Base-by-base conservation (phyloP, 2,113 vertebrate species). In the Macaca mulatta region DNA sequence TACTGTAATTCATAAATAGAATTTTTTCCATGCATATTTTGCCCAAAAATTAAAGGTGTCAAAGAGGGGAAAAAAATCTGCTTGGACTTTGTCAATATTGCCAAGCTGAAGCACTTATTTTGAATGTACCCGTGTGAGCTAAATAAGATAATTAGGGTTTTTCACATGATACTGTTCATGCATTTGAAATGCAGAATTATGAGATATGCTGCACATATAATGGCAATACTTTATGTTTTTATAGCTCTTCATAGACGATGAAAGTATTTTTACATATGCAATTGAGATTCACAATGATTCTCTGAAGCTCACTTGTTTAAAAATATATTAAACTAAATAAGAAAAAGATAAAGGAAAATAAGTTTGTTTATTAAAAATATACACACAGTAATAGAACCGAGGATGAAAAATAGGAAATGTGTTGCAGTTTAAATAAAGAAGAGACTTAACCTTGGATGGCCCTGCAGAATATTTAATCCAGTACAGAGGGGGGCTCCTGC, bases 211-310 rank as follows among this genome's bases (percentile, higher is more conserved):
- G 18, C 89, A 16, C 18, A 89, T 45, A 45, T 80, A 85, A 38
- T 11, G 32, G n/a, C 35, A 77, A 82, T 45, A 69, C 4, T 93
- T 91, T 40, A 45, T 45, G n/a, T 91, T 91, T 91, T 45, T 35
- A 74, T 30, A 83, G 25, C 30, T 97, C 77, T 93, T 95, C 40
- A 92, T 79, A 96, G 83, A 40, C 79, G 67, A 6, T 59, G 43
- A 61, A 96, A 75, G 8, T 59, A 75, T 90, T 93, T 93, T 95
- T 94, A 81, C 35, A 90, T 32, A 38, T 43, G 45, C 92, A 89
- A 79, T 40, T 87, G 43, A 86, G 35, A 75, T 64, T 96, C 50
- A 59, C 30, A 81, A 40, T 78, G 91, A 90, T 96, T 89, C 72
- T 94, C 6, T 55, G 69, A 93, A 55, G 48, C 17, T 83, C 79